Base-by-base conservation (phyloP, 2,888 invertebrate genomes). In the Chelonus formosanus region DNA sequence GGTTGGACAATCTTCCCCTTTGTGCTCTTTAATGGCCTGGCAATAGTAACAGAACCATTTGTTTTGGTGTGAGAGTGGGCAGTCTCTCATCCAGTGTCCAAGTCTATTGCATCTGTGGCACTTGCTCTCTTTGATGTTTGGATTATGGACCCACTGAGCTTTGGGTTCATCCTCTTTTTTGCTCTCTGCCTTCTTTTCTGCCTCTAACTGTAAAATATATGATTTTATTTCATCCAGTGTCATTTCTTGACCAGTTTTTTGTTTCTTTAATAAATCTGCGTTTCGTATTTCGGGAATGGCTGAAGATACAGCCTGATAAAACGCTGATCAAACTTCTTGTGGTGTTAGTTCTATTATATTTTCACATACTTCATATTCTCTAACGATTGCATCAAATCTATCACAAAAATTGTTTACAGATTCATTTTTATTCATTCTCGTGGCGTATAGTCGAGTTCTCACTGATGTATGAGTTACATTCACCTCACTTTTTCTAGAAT, bases 291-390 rank as follows among this genome's bases (percentile, higher is more conserved):
- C 58, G 3, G 59, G 52, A 52, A 71, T 66, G 5, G 56, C 67
- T 40, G 64, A 65, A 40, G 67, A 68, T 3, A 71, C 62, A 3
- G 70, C 71, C 53, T 73, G 70, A 57, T 70, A 69, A 20, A 73
- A 71, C 1, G 67, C 71, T 0, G 69, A 63, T 7, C 66, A 35
- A 31, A 67, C 67, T 8, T 68, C 66, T 63, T 63, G 64, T 3
- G 55, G 60, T 7, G 10, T 50, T 36, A 56, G 3, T 52, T 20
- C 5, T 59, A n/a, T 8, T 48, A 8, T 36, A 36, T 36, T n/a
- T 3, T 34, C 20, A 48, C 36, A 59, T 10, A 5, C 32, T 5
- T 59, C 31, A n/a, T 31, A 36, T 34, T 36, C 7, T 10, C 59
- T 40, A 20, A 50, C 20, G n/a, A 48, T 59, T 6, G 31, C 45